Evolutionary conservation across 2,888 invertebrate species (phyloP), one percentile per base, ranked within the genome.

Genomic region (Diplazon laetatorius): DNA sequence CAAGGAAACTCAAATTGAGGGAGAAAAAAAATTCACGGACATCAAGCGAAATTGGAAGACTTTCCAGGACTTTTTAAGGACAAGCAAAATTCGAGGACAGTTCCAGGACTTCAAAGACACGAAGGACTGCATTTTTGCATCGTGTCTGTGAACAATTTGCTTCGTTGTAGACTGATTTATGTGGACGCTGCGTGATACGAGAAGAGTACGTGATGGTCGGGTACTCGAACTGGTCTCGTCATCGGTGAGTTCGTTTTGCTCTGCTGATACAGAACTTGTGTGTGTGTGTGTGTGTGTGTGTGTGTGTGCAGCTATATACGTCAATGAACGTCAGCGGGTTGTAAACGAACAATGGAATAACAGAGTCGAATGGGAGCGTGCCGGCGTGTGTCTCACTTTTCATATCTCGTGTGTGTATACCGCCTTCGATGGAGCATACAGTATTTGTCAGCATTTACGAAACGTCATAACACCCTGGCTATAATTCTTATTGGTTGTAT

Each of bases 351-450:
- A 82, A 82, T 82, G 72, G 73, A 46, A 79, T 82, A 82, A 80
- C 79, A 78, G 76, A 82, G 78, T 82, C 87, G 87, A 88, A 88
- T 87, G 74, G 88, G 82, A 89, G 86, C 87, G 90, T 90, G 90
- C 83, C 89, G 89, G 87, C 90, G 87, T 89, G 90, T 90, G 90
- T 86, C 89, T 83, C 84, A 74, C 82, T 83, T 81, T 72, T 82
- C 82, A 83, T 82, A 82, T 73, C 70, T 68, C 50, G 39, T 66
- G 55, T 83, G 76, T 75, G 82, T 81, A 81, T 50, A 73, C 65
- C 75, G 78, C 77, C 78, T 76, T 68, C 74, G 42, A 39, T 59
- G 35, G 60, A 59, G 71, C 63, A 55, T 65, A 74, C 82, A 81
- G 80, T 87, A 86, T 89, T 89, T 89, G 87, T 85, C 85, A 87